Evolutionary conservation across 2,888 invertebrate genomes (phyloP).

Genomic region (Malachius bipustulatus): DNA sequence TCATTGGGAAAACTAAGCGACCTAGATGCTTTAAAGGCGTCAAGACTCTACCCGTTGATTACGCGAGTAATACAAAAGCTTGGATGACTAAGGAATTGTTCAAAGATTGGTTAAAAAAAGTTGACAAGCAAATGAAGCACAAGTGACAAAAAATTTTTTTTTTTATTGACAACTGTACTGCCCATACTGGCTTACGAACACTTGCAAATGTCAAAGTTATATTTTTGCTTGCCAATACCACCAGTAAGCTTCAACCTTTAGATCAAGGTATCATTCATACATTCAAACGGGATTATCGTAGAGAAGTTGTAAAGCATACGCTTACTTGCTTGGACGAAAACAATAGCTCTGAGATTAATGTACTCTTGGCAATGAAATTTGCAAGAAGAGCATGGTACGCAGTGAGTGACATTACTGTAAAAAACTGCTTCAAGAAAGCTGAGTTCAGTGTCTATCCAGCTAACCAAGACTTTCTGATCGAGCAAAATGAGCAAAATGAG

Average conservation of each 20-base stretch:
- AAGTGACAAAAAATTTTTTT: conserved; percentile 18
- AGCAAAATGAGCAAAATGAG: no score
- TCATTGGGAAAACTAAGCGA: conserved; percentile 1
- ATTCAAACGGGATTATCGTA: conserved; percentile 16
- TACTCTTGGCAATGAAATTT: conserved; percentile 17
- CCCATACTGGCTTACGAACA: conserved; percentile 11
- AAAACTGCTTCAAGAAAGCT: conserved; percentile 12
- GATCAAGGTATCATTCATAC: conserved; percentile 21
- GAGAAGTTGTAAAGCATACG: conserved; percentile 15
- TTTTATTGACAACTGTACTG: conserved; percentile 17
- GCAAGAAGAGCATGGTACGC: conserved; percentile 18
- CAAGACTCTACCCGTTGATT: conserved; percentile 6
- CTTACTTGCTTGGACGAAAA: conserved; percentile 12
- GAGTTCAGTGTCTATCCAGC: conserved; percentile 1
- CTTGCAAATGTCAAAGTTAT: conserved; percentile 13
- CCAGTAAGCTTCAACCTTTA: conserved; percentile 22
- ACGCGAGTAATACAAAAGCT: conserved; percentile 10
- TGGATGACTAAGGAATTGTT: conserved; percentile 16
- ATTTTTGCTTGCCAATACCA: conserved; percentile 24
- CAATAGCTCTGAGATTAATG: conserved; percentile 15
- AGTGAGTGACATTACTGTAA: conserved; percentile 16
- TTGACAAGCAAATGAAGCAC: conserved; percentile 18
- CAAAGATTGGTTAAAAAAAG: conserved; percentile 20
- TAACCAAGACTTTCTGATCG: conserved; percentile 10
- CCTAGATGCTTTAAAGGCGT: conserved; percentile 2